Base-by-base conservation (phyloP, 2,113 vertebrate species). In the Donacobius atricapilla region DNA sequence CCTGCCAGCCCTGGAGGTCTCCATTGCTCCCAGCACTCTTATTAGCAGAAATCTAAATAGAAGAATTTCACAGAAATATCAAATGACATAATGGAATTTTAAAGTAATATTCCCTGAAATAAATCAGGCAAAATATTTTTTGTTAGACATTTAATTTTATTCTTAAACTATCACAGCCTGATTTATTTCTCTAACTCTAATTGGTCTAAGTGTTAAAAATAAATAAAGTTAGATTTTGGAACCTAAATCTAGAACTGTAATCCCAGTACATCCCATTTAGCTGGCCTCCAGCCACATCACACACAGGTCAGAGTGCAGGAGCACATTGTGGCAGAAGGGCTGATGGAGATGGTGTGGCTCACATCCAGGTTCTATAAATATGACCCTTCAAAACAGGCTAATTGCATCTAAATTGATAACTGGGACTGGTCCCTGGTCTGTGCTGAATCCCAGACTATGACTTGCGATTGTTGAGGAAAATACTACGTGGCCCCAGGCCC, bases 401-500 rank as follows among this genome's bases (percentile, higher is more conserved):
- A 22, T 11, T 84, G 3, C 21, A 60, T 13, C 30, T 64, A 37
- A 71, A 40, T 13, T 79, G 10, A 6, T 42, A 19, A 23, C 9
- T 78, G 33, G 21, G 40, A 39, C 19, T 18, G 8, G 18, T 57
- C 13, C 7, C 25, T 69, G 53, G 16, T 24, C 24, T 68, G 18
- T 63, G 16, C 8, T 72, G 16, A 51, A 0, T 37, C 24, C 48
- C 53, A 87, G 11, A 25, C 13, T 24, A 3, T 31, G 23, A 7
- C 27, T 57, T 17, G 20, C 30, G 51, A 51, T n/a, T 78, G 12
- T 5, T 64, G 33, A 11, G 33, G 60, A 65, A 93, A 83, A 63
- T 9, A 2, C 0, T 44, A 8, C 2, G 16, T 10, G 6, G 9
- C 9, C 23, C 28, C 37, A 60, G n/a, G 6, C 3, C 14, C 44